A percentile compares a stretch with the other conserved stretches of the same genome.
Conservation (phyloP, 2,888 invertebrate genomes). For the Magallana nippona region DNA sequence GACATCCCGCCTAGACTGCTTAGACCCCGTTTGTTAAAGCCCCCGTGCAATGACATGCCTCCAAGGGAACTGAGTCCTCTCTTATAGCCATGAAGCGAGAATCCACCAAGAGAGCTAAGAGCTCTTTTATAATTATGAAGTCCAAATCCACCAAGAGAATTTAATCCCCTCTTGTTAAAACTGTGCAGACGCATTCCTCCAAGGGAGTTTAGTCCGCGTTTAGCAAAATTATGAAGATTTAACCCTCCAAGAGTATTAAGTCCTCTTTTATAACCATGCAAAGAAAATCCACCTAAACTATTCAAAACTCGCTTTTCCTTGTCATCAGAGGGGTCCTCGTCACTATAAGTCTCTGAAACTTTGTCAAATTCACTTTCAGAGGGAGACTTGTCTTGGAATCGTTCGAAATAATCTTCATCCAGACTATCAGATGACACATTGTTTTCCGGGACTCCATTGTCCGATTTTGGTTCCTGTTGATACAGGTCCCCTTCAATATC, state of each 20-base stretch:
- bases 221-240: conserved; percentile 4
- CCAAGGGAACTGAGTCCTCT: conserved; percentile 29
- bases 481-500: neutral
- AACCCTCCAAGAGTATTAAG: conserved; percentile 29
- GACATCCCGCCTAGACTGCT: conserved; percentile 15
- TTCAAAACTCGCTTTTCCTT: conserved; percentile 18
- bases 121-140: conserved; percentile 39
- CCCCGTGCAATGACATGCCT: conserved; percentile 31
- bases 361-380: conserved; percentile 6
- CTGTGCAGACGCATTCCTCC: conserved; percentile 32
- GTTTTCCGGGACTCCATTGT: neutral
- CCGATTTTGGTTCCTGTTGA: neutral
- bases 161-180: conserved; percentile 23
- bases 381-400: neutral
- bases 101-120: conserved; percentile 33
- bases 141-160: conserved; percentile 21
- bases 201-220: conserved; percentile 8
- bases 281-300: conserved; percentile 28
- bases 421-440: neutral
- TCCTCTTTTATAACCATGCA: conserved; percentile 37
- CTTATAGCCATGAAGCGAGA: conserved; percentile 33
- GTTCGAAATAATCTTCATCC: neutral
- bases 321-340: neutral
- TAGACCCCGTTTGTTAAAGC: conserved; percentile 14
- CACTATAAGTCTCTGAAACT: neutral